phyloP scores from a whole-genome alignment of 2,888 invertebrate species.

The Scotopteryx bipunctaria region DNA sequence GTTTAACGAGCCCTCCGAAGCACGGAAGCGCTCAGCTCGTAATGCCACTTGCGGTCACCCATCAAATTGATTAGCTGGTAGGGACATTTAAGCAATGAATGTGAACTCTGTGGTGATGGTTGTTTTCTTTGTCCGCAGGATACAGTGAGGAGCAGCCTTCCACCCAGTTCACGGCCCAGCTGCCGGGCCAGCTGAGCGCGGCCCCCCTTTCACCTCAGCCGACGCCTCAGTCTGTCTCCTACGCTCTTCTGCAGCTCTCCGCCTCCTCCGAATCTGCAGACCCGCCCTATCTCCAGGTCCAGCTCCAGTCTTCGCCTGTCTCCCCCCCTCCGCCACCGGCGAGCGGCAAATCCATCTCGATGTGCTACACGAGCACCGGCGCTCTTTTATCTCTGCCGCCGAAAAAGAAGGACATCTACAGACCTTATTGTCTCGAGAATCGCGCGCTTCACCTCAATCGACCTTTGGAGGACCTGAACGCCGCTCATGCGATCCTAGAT shows the following conservation, averaged over 20 bases:
- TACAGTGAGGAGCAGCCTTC: constrained; percentile 91
- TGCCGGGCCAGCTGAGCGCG: constrained; percentile 88
- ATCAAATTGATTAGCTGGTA: too few relatives aligned
- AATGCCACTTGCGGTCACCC: too few relatives aligned
- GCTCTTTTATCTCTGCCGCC: constrained; percentile 93
- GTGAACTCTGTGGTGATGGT: background rate
- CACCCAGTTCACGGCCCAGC: constrained; percentile 90
- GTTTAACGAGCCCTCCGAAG: too few relatives aligned
- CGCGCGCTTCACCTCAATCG: constrained; percentile 83
- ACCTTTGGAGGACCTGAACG: constrained; percentile 92
- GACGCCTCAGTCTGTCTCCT: constrained; percentile 73
- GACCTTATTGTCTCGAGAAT: constrained; percentile 92
- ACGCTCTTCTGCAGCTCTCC: constrained; percentile 78
- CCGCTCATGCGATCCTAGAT: constrained; percentile 94
- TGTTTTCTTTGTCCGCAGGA: constrained; percentile 78
- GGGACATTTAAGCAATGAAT: too few relatives aligned
- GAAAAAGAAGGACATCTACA: constrained; percentile 95
- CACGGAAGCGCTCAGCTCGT: too few relatives aligned
- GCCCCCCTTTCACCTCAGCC: constrained; percentile 67
- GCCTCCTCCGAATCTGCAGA: constrained; percentile 63
- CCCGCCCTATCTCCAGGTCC: constrained; percentile 71
- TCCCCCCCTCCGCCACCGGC: constrained; percentile 80
- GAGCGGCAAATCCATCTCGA: constrained; percentile 88
- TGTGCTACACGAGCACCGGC: constrained; percentile 94
- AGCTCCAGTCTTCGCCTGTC: constrained; percentile 78